phyloP scores from a whole-genome alignment of 2,113 vertebrate genomes.

The Megaleporinus macrocephalus region DNA sequence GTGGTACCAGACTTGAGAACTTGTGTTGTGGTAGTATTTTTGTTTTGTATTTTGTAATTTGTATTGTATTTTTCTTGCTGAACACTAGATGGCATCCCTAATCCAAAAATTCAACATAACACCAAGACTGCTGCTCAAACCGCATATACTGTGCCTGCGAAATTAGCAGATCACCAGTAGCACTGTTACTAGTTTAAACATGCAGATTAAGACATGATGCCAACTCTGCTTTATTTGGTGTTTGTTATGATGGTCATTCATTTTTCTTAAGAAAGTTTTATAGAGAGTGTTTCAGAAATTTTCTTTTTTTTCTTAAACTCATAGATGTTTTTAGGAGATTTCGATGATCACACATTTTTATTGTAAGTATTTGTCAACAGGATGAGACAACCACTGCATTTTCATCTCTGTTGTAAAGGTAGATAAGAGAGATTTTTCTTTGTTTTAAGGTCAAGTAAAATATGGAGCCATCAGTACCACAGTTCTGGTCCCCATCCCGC shows the following conservation, averaged over 20 bases:
- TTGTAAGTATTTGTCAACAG: neutral
- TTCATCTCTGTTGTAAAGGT: neutral
- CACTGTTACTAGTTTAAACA: too few species aligned
- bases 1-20: neutral
- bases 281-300: neutral
- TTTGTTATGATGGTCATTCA: too few species aligned
- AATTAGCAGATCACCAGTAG: too few species aligned
- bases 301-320: neutral
- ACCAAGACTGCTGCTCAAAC: neutral
- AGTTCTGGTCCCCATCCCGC: neutral
- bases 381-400: neutral
- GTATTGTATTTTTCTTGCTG: neutral
- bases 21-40: too few species aligned
- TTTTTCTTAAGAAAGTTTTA: too few species aligned
- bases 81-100: conserved; percentile 11
- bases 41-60: too few species aligned
- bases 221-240: too few species aligned
- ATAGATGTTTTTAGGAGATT: neutral
- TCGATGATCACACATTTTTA: neutral
- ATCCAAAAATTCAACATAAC: neutral
- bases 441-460: neutral
- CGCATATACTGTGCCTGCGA: too few species aligned
- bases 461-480: neutral
- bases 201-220: too few species aligned
- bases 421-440: neutral